phyloP scores from a whole-genome alignment of 2,797 vertebrate genomes.

The Lacerta bilineata region DNA sequence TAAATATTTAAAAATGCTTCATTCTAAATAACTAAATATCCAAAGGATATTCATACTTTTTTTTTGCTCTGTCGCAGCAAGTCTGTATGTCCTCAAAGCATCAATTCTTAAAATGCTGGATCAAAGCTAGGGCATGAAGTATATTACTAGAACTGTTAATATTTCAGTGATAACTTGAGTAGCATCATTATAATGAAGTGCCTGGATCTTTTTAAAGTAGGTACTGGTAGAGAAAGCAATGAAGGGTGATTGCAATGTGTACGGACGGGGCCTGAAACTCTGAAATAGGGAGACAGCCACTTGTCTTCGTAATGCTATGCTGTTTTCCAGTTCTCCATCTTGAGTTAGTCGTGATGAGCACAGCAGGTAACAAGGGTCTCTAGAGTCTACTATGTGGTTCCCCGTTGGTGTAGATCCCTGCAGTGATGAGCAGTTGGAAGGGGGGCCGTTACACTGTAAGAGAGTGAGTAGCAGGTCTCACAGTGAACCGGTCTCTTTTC shows the following conservation, averaged over 20 bases:
- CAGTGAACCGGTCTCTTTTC: slow-evolving; percentile 99
- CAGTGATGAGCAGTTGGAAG: slow-evolving; percentile 83
- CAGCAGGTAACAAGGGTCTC: accelerated
- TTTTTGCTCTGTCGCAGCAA: background rate
- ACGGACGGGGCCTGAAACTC: accelerated
- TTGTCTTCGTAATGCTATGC: background rate
- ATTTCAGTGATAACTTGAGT: background rate
- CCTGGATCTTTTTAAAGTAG: background rate
- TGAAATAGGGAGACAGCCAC: accelerated
- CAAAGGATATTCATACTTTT: background rate
- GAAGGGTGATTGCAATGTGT: background rate
- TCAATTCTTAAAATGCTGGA: accelerated
- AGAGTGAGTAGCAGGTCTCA: slow-evolving; percentile 99
- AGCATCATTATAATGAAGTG: background rate
- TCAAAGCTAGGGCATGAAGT: background rate
- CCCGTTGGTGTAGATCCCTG: accelerated
- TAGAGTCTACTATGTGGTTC: accelerated
- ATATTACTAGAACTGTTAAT: background rate
- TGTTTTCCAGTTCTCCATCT: background rate
- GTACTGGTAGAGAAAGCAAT: background rate
- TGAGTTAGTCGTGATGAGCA: background rate
- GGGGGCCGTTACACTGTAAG: slow-evolving; percentile 99
- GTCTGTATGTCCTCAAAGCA: background rate
- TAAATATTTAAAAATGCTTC: background rate
- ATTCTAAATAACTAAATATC: background rate